A percentile compares a stretch with the other conserved stretches of the same genome.
phyloP scores from a whole-genome alignment of 1,140 invertebrate genomes.

The Platyscapa corneri region DNA sequence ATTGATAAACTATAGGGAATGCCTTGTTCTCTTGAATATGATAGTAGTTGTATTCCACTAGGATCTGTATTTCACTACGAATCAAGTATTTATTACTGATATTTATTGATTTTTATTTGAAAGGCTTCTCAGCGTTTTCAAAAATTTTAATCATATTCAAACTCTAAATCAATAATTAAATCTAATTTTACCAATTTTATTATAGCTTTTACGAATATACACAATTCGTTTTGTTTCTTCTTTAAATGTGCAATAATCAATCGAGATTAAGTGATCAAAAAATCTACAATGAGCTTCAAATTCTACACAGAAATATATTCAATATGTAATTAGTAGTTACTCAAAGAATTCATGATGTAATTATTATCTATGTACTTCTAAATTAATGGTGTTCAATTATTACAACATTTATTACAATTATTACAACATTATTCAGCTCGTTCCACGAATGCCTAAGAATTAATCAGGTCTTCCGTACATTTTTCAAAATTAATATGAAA shows the following conservation, averaged over 20 bases:
- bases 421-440: neutral
- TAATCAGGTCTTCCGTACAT: too few relatives aligned
- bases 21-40: neutral
- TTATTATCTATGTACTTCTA: neutral
- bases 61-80: neutral
- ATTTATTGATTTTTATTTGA: too few relatives aligned
- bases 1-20: neutral
- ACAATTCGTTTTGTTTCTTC: neutral
- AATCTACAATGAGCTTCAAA: too few relatives aligned
- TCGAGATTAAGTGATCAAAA: neutral
- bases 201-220: neutral
- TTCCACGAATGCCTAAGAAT: neutral
- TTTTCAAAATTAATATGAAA: too few relatives aligned
- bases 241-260: neutral
- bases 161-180: neutral
- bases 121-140: too few relatives aligned
- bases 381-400: neutral
- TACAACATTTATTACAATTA: too few relatives aligned
- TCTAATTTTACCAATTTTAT: neutral
- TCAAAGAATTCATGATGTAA: neutral
- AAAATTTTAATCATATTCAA: too few relatives aligned
- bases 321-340: neutral
- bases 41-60: neutral
- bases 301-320: too few relatives aligned
- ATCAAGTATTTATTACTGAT: neutral